Percentiles rank a stretch among this genome's conserved stretches.
phyloP scores from a whole-genome alignment of 2,888 invertebrate genomes.

The Melinaea menophilus region DNA sequence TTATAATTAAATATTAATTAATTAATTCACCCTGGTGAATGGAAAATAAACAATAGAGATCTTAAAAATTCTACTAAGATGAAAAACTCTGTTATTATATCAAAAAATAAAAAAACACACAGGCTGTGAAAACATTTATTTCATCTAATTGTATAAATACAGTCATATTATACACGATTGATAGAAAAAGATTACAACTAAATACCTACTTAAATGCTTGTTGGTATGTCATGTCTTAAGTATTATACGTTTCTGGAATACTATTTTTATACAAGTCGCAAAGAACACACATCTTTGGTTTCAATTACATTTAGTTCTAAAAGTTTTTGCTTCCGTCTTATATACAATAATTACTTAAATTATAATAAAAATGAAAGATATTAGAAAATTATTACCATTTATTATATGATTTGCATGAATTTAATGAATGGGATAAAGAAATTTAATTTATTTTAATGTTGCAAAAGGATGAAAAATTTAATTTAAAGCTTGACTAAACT shows the following conservation, averaged over 20 bases:
- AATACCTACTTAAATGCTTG: conserved; percentile 57
- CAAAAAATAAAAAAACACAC: conserved; percentile 21
- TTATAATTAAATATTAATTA: too few relatives aligned
- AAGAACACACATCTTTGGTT: conserved; percentile 14
- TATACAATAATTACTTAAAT: neutral
- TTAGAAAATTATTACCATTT: too few relatives aligned
- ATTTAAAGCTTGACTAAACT: neutral
- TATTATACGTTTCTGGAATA: conserved; percentile 39
- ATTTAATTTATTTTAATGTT: too few relatives aligned
- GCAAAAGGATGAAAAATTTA: neutral
- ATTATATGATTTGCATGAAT: too few relatives aligned
- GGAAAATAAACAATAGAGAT: too few relatives aligned
- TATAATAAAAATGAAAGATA: too few relatives aligned
- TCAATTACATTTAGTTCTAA: conserved; percentile 7
- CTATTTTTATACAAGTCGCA: conserved; percentile 38
- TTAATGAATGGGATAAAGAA: too few relatives aligned
- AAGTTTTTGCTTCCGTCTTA: neutral
- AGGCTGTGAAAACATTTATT: conserved; percentile 67
- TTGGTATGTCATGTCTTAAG: conserved; percentile 58
- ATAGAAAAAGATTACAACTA: conserved; percentile 46
- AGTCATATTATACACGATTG: conserved; percentile 50
- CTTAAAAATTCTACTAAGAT: too few relatives aligned
- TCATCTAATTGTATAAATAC: conserved; percentile 56
- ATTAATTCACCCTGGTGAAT: neutral
- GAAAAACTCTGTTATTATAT: neutral